Evolutionary conservation across 2,888 invertebrate species (phyloP), one percentile per base, ranked within the genome.

Genomic region (Lasioglossum lativentre): DNA sequence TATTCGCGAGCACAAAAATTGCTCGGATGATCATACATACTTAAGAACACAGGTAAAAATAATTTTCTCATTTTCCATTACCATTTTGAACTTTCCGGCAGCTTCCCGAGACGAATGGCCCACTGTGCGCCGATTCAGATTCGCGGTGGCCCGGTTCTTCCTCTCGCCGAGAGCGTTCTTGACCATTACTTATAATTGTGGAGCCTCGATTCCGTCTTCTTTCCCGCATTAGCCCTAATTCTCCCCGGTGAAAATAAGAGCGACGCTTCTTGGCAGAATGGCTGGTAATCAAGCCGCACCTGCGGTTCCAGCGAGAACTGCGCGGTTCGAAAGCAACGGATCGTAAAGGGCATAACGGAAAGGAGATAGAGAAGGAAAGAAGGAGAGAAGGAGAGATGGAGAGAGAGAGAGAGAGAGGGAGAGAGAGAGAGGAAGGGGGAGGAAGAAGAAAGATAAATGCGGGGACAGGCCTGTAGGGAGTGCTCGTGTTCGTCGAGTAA

Each of bases 381-480:
- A 0, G 19, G 56, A 4, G 42, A 45, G 42, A 45, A 14, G 14
- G 14, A 16, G 45, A 45, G 16, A 45, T 34, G 34, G 34, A 1
- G 56, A 56, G 12, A 12, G 4, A 12, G n/a, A n/a, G 56, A n/a
- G 10, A 12, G 56, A 4, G 4, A 56, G n/a, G 56, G 56, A 56
- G 10, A 10, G 3, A 12, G n/a, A n/a, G 56, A n/a, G 10, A 12
- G 56, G 12, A 4, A 56, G n/a, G 56, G 56, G n/a, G 0, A n/a
- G 56, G n/a, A 56, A n/a, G 73, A 73, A 81, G 79, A 78, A 80
- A 85, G 72, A 83, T 76, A 80, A 86, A 87, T 72, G 82, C 81
- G 87, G 66, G 80, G 88, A 90, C 88, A 91, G 87, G 85, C 87
- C 90, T 88, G 84, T 82, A 79, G 88, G 89, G 89, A 90, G 72